phyloP scores from a whole-genome alignment of 2,888 invertebrate species.

The Galerucella nymphaeae region DNA sequence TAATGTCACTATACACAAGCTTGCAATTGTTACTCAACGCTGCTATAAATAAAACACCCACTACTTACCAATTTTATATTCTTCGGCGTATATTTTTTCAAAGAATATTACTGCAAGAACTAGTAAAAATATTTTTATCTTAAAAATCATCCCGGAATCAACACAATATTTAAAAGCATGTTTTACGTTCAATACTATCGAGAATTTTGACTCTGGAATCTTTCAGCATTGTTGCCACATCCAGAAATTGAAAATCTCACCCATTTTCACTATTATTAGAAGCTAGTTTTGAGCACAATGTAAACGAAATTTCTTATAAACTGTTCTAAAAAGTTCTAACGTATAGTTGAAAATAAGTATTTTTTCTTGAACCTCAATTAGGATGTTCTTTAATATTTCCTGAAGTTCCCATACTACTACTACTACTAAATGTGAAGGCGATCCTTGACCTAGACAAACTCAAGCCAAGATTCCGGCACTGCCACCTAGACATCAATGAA shows the following conservation, averaged over 20 bases:
- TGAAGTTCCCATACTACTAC: too few relatives aligned
- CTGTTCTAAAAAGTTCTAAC: too few relatives aligned
- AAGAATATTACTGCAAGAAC: slow-evolving; percentile 21
- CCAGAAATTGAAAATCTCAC: background rate
- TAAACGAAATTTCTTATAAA: too few relatives aligned
- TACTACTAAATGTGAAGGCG: too few relatives aligned
- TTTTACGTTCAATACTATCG: slow-evolving; percentile 14
- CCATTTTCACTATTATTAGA: too few relatives aligned
- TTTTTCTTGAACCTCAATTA: too few relatives aligned
- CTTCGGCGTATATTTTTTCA: slow-evolving; percentile 25
- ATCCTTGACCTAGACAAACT: too few relatives aligned
- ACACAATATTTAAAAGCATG: slow-evolving; percentile 23
- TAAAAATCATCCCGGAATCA: slow-evolving; percentile 34
- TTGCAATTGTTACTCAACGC: background rate
- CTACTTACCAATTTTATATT: slow-evolving; percentile 38
- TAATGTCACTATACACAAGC: background rate
- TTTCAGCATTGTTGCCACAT: slow-evolving; percentile 14
- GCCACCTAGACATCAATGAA: too few relatives aligned
- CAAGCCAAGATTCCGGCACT: too few relatives aligned
- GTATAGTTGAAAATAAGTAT: too few relatives aligned
- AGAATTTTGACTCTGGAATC: slow-evolving; percentile 34
- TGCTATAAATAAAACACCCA: slow-evolving; percentile 2
- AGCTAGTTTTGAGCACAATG: too few relatives aligned
- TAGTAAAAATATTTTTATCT: slow-evolving; percentile 14
- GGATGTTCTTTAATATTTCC: too few relatives aligned